Evolutionary conservation across 2,888 invertebrate species (phyloP).

Genomic region (Volucella inanis): DNA sequence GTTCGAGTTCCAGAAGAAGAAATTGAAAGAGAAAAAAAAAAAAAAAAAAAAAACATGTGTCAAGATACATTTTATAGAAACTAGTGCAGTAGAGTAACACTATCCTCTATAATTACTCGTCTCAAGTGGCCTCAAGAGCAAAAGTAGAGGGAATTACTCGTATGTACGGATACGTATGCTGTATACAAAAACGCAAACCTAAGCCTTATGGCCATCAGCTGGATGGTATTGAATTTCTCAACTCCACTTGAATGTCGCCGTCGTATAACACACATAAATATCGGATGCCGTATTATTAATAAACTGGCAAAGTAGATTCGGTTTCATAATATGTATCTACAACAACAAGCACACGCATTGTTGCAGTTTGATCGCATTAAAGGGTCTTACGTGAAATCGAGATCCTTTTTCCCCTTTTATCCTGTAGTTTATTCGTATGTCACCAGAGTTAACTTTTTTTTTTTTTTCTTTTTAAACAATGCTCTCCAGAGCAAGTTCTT

Average conservation of each 20-base stretch:
- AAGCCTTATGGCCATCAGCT: slow-evolving; percentile 74
- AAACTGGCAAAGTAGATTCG: slow-evolving; percentile 59
- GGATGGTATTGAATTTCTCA: slow-evolving; percentile 70
- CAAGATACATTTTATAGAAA: slow-evolving; percentile 53
- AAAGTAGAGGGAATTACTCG: neutral
- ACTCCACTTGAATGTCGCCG: slow-evolving; percentile 71
- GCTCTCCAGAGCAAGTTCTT: slow-evolving; percentile 31
- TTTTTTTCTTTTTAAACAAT: too few relatives aligned
- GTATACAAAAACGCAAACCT: slow-evolving; percentile 46
- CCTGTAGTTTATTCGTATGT: neutral
- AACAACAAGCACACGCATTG: slow-evolving; percentile 49
- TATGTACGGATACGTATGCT: neutral
- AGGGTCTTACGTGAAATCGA: slow-evolving; percentile 71
- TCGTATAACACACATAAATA: slow-evolving; percentile 43
- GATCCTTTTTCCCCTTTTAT: slow-evolving; percentile 57
- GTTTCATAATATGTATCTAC: slow-evolving; percentile 61
- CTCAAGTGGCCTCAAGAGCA: slow-evolving; percentile 49
- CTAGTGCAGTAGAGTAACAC: slow-evolving; percentile 71
- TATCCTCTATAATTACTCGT: slow-evolving; percentile 72
- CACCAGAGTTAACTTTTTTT: too few relatives aligned
- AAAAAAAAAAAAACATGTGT: slow-evolving; percentile 63
- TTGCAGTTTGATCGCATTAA: slow-evolving; percentile 74
- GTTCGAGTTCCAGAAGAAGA: neutral
- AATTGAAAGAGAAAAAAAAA: neutral
- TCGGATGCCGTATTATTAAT: slow-evolving; percentile 59